phyloP scores from a whole-genome alignment of 2,888 invertebrate genomes.

The Calliopum simillimum region DNA sequence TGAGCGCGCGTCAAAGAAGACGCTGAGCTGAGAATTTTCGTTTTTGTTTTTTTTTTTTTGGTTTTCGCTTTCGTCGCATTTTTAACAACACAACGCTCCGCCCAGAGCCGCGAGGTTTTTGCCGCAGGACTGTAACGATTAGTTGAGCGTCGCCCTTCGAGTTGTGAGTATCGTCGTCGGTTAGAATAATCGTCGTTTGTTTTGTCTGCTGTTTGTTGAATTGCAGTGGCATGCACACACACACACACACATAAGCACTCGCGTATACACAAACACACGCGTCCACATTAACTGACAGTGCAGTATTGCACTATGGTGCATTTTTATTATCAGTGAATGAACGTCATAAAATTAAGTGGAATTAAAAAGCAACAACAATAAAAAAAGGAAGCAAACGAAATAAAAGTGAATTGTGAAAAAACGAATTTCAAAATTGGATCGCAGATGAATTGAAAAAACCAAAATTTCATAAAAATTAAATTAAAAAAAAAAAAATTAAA shows the following conservation, averaged over 20 bases:
- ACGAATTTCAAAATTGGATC: neutral
- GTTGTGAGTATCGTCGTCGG: conserved; percentile 50
- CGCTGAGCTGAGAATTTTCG: too few relatives aligned
- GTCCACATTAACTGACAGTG: neutral
- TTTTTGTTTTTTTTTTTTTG: neutral
- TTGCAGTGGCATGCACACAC: neutral
- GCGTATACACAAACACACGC: neutral
- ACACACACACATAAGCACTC: neutral
- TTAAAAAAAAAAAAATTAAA: neutral
- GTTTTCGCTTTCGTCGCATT: neutral
- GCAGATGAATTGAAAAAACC: neutral
- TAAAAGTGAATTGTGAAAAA: neutral
- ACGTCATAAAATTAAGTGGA: conserved; percentile 25
- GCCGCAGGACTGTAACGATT: conserved; percentile 60
- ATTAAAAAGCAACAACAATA: conserved; percentile 17
- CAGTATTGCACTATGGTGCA: neutral
- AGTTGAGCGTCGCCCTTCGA: conserved; percentile 60
- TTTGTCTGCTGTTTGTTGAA: conserved; percentile 1
- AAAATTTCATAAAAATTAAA: neutral
- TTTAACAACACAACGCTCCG: conserved; percentile 43
- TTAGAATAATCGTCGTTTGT: conserved; percentile 32
- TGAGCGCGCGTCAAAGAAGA: too few relatives aligned
- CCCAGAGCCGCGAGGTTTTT: conserved; percentile 61
- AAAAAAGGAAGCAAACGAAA: neutral
- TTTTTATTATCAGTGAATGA: conserved; percentile 26